phyloP scores from a whole-genome alignment of 2,113 vertebrate species.

The Paratilapia polleni region DNA sequence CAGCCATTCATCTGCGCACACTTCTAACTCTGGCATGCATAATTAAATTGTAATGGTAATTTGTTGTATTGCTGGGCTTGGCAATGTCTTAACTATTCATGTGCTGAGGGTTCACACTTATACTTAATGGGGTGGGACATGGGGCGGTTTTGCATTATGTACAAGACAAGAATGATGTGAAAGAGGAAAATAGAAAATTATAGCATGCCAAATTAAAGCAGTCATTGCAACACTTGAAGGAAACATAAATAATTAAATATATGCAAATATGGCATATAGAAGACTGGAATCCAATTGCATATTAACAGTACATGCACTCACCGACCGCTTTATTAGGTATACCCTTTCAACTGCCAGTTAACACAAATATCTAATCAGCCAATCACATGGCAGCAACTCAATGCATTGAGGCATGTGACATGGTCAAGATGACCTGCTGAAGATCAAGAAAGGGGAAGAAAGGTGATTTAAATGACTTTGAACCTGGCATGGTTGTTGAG shows the following conservation, averaged over 20 bases:
- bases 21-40: conserved; percentile 63
- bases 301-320: neutral
- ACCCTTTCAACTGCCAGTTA: neutral
- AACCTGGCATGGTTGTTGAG: no score
- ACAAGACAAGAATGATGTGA: conserved; percentile 33
- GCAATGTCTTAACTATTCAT: conserved; percentile 54
- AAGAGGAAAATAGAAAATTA: conserved; percentile 14
- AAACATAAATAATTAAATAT: neutral
- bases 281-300: neutral
- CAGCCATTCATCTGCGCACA: conserved; percentile 61
- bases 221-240: neutral
- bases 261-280: neutral
- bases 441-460: no score
- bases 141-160: conserved; percentile 26
- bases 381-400: no score
- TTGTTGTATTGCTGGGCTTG: conserved; percentile 53
- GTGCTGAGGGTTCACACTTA: conserved; percentile 38
- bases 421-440: no score
- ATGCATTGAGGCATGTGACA: no score
- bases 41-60: conserved; percentile 72
- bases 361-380: no score
- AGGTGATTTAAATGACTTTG: no score
- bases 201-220: conserved; percentile 19
- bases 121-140: conserved; percentile 25
- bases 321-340: neutral